Conservation (phyloP, 2,113 vertebrate species). For the Cochlearius cochlearius region DNA sequence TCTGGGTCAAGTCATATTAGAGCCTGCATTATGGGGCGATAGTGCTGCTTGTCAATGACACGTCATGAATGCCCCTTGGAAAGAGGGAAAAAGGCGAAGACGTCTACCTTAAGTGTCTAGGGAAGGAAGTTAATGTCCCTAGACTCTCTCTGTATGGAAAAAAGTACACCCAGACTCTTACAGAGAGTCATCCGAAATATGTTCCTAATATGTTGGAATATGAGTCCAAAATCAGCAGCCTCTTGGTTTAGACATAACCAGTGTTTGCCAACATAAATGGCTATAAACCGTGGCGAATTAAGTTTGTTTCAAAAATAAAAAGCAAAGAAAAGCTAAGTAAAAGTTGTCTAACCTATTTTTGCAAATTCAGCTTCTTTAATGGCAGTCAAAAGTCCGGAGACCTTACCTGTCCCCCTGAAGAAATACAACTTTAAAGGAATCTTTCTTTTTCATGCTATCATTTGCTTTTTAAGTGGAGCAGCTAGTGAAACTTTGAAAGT, state of each 20-base stretch:
- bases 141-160: background rate
- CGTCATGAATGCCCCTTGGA: background rate
- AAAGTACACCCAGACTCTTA: background rate
- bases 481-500: constrained; percentile 22
- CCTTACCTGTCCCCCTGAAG: background rate
- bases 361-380: background rate
- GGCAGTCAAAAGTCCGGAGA: background rate
- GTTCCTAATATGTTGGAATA: background rate
- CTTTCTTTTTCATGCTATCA: background rate
- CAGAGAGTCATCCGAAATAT: background rate
- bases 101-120: background rate
- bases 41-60: background rate
- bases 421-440: background rate
- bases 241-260: background rate
- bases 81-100: background rate
- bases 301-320: background rate
- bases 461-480: constrained; percentile 36
- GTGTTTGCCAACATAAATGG: background rate
- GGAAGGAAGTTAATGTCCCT: background rate
- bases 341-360: background rate
- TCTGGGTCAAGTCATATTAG: background rate
- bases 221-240: background rate
- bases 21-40: background rate
- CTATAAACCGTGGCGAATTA: background rate
- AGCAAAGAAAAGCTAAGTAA: background rate